These are phyloP conservation scores for Stegana nigrithorax DNA, from an alignment of 2,888 invertebrate genomes.

Conservation along the genomic window DNA sequence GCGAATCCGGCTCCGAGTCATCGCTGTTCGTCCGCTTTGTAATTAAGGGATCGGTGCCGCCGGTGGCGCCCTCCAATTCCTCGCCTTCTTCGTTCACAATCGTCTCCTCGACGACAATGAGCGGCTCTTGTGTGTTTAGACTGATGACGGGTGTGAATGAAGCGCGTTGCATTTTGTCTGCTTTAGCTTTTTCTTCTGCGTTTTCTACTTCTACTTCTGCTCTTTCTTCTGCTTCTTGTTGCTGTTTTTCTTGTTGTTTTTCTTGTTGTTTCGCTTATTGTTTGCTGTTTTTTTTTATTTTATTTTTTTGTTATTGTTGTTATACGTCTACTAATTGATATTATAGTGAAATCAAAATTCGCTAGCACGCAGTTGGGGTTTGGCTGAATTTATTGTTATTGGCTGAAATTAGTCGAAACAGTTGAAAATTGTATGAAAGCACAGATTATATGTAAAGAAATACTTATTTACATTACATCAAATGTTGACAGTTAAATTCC, in stretches of 20 bases:
- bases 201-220: background rate
- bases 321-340: too few relatives aligned
- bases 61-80: conserved; percentile 73
- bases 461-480: too few relatives aligned
- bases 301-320: too few relatives aligned
- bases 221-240: background rate
- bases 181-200: background rate
- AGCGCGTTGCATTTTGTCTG: conserved; percentile 74
- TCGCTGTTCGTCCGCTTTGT: conserved; percentile 69
- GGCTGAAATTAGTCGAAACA: too few relatives aligned
- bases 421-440: too few relatives aligned
- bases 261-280: too few relatives aligned
- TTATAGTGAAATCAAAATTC: too few relatives aligned
- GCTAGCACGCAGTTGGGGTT: too few relatives aligned
- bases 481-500: too few relatives aligned
- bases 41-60: conserved; percentile 70
- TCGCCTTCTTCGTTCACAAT: conserved; percentile 76
- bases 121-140: conserved; percentile 76
- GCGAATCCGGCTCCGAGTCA: conserved; percentile 79
- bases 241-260: conserved; percentile 23
- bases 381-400: too few relatives aligned
- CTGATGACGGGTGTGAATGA: conserved; percentile 75
- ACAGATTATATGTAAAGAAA: too few relatives aligned
- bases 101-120: conserved; percentile 86
- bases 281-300: too few relatives aligned